Conservation (phyloP, 2,797 vertebrate genomes). For the Monodelphis domestica region DNA sequence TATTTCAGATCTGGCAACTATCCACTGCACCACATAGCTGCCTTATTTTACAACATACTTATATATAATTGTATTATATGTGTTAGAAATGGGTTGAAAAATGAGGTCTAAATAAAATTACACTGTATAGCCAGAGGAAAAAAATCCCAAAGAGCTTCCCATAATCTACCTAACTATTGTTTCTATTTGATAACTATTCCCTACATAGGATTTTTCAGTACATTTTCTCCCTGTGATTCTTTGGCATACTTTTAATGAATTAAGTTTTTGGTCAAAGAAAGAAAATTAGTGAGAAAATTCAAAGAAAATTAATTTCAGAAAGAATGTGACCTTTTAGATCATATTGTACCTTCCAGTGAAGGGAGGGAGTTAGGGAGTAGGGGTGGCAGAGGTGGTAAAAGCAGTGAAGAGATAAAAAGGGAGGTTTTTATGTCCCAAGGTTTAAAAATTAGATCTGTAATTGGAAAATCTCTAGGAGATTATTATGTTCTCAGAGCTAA, state of each 20-base stretch:
- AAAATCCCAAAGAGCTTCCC: background rate
- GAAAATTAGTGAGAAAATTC: conserved; percentile 32
- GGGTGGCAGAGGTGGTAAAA: background rate
- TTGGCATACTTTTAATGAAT: conserved; percentile 58
- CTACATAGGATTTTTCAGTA: conserved; percentile 34
- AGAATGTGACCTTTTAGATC: conserved; percentile 18
- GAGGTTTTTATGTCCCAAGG: background rate
- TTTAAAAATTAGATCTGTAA: conserved; percentile 50
- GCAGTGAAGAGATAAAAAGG: conserved; percentile 19
- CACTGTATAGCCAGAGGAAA: background rate
- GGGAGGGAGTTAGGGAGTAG: background rate
- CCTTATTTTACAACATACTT: background rate
- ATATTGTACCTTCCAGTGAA: background rate
- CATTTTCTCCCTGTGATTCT: background rate
- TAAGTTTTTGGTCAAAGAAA: background rate
- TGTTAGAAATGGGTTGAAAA: background rate
- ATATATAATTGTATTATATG: conserved; percentile 5
- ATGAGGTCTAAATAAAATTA: background rate
- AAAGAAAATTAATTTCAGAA: conserved; percentile 63
- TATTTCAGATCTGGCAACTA: background rate
- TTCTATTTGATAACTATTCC: conserved; percentile 40
- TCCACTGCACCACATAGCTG: background rate
- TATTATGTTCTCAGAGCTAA: conserved; percentile 32
- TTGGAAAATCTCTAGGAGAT: conserved; percentile 44
- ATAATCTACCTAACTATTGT: conserved; percentile 17